These are phyloP conservation scores for Amblyopsis rosae DNA, from an alignment of 2,113 vertebrate species.

Conservation along the genomic window DNA sequence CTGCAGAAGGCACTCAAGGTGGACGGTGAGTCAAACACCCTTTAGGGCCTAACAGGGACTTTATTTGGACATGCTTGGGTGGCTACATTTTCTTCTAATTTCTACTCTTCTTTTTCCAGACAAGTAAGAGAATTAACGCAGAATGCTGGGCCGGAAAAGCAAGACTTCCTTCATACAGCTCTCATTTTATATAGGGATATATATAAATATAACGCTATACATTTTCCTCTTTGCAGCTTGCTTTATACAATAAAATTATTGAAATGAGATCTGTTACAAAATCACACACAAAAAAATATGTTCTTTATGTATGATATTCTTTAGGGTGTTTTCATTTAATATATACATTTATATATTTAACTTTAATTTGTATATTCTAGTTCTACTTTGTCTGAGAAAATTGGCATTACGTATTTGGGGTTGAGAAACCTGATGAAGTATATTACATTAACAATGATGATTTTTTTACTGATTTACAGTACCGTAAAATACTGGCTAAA, in stretches of 20 bases:
- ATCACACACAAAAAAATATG: neutral
- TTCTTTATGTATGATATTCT: neutral
- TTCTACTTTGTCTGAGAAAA: too few species aligned
- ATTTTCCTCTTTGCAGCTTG: neutral
- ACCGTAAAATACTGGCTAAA: too few species aligned
- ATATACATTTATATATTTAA: too few species aligned
- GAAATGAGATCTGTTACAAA: slow-evolving; percentile 22
- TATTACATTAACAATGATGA: too few species aligned
- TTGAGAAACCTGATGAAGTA: too few species aligned
- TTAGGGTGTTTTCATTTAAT: neutral
- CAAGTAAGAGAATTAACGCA: slow-evolving; percentile 9
- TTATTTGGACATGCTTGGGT: neutral
- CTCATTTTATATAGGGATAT: neutral
- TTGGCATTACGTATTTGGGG: too few species aligned
- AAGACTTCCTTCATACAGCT: neutral
- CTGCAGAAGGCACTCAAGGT: slow-evolving; percentile 30
- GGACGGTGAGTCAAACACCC: slow-evolving; percentile 19
- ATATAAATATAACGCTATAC: neutral
- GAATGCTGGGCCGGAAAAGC: neutral
- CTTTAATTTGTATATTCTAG: too few species aligned
- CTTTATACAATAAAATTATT: slow-evolving; percentile 22
- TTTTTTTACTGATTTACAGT: too few species aligned
- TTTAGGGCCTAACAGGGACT: neutral
- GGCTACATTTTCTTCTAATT: slow-evolving; percentile 5
- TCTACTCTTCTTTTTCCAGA: slow-evolving; percentile 41